Base-by-base conservation (phyloP, 2,888 invertebrate species). In the Tridacna crocea region DNA sequence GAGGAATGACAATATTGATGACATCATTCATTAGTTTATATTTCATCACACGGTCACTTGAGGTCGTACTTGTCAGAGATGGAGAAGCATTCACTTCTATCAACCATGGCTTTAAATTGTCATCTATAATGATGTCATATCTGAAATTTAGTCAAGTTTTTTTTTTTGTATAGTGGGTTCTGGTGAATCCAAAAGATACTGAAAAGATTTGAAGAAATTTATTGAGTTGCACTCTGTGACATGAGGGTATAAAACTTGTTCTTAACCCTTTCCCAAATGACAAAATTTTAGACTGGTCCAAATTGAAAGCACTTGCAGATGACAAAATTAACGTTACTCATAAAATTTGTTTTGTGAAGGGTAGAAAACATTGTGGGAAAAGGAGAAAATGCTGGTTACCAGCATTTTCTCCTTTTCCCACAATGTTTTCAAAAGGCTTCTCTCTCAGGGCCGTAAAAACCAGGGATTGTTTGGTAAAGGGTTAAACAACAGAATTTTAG, bases 1-100 rank as follows among this genome's bases (percentile, higher is more conserved):
- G 97, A 0, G 98, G 98, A 46, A 98, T 95, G 0, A 99, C 97
- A 60, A 99, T 96, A 12, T 98, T 97, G 89, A 99, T 95, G 89
- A 98, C 97, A 94, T 98, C 98, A 93, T 98, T 98, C 88, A 99
- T 97, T 70, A 99, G 95, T 95, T 98, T 98, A 92, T 98, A 97
- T 93, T 99, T 99, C 91, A 99, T 95, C 92, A 98, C 98, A 88
- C 98, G 95, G 94, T 99, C 99, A 92, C 98, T 98, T 0, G 97
- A 97, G 0, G 99, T 99, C 0, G 99, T 99, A 0, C 98, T 98
- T 0, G 98, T 97, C 83, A 99, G 94, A 0, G 99, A 98, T 0
- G 99, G 99, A 0, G 98, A 99, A 0, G 99, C 98, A 93, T 99
- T 99, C n/a, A 98, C 98, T 95, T 98, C 98, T 75, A 98, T 97